Percentiles rank a stretch among this genome's conserved stretches.
phyloP scores from a whole-genome alignment of 2,113 vertebrate genomes.

The Lucifuga dentata region DNA sequence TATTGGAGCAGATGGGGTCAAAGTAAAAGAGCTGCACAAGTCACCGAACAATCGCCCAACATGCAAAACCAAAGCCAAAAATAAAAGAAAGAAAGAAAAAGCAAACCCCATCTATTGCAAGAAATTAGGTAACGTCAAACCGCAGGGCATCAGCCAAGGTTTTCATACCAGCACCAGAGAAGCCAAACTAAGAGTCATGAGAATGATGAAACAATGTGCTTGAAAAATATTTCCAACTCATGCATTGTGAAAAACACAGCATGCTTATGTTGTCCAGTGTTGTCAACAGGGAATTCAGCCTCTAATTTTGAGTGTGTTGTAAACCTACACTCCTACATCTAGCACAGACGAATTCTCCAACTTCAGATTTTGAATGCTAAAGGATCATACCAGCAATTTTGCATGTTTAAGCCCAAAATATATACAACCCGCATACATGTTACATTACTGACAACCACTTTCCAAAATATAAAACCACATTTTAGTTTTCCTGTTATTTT shows the following conservation, averaged over 20 bases:
- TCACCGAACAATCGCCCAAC: conserved; percentile 52
- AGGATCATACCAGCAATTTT: too few relatives aligned
- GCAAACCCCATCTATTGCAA: conserved; percentile 19
- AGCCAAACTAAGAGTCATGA: conserved; percentile 21
- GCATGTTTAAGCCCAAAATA: too few relatives aligned
- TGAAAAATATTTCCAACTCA: conserved; percentile 39
- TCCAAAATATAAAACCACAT: too few relatives aligned
- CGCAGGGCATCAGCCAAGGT: conserved; percentile 31
- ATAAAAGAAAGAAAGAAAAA: conserved; percentile 7
- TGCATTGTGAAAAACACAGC: conserved; percentile 51
- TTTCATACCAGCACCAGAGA: conserved; percentile 37
- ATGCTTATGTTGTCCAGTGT: conserved; percentile 28
- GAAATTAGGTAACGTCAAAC: conserved; percentile 53
- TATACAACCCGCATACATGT: too few relatives aligned
- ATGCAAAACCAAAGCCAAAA: conserved; percentile 66
- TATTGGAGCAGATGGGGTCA: conserved; percentile 13
- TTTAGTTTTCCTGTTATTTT: too few relatives aligned
- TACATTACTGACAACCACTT: too few relatives aligned
- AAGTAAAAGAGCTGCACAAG: conserved; percentile 38
- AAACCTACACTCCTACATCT: conserved; percentile 13
- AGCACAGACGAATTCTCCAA: conserved; percentile 6
- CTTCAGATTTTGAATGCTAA: too few relatives aligned
- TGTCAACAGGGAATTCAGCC: conserved; percentile 80
- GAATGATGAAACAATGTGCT: conserved; percentile 40
- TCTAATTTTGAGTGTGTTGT: conserved; percentile 30